Conservation (phyloP, 2,797 vertebrate species). For the Microctenopoma stevenorrisi region DNA sequence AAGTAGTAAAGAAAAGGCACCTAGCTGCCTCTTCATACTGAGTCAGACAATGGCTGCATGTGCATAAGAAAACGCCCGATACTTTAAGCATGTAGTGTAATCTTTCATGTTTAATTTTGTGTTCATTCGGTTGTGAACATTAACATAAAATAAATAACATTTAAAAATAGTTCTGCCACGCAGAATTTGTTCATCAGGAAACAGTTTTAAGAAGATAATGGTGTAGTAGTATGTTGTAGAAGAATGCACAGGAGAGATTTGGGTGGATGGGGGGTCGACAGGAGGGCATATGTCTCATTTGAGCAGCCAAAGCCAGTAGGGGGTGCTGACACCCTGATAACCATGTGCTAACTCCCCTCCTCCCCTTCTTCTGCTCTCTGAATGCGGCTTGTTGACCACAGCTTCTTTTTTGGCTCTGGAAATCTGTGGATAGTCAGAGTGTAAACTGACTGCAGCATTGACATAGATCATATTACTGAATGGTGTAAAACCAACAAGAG, state of each 20-base stretch:
- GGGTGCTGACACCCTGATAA: constrained; percentile 93
- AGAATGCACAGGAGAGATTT: constrained; percentile 4
- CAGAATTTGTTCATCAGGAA: neutral
- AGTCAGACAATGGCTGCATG: neutral
- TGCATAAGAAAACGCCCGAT: neutral
- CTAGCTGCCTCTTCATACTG: neutral
- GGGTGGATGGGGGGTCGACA: constrained; percentile 42
- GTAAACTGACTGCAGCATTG: constrained; percentile 23
- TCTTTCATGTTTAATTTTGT: neutral
- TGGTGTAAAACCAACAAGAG: neutral
- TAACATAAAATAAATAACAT: neutral
- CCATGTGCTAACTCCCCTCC: constrained; percentile 56
- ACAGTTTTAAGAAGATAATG: neutral
- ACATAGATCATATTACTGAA: constrained; percentile 10
- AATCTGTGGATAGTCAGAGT: constrained; percentile 35
- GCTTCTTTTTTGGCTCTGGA: constrained; percentile 37
- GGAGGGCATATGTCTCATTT: constrained; percentile 61
- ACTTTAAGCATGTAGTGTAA: neutral
- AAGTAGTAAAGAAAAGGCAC: neutral
- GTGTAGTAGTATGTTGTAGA: neutral
- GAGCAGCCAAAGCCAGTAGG: constrained; percentile 89
- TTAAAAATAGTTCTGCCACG: neutral
- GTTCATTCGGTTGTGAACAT: neutral
- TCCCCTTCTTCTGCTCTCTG: constrained; percentile 10
- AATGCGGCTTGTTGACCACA: constrained; percentile 46